Evolutionary conservation across 2,797 vertebrate genomes (phyloP), one percentile per base, ranked within the genome.

Genomic region (Podargus strigoides): DNA sequence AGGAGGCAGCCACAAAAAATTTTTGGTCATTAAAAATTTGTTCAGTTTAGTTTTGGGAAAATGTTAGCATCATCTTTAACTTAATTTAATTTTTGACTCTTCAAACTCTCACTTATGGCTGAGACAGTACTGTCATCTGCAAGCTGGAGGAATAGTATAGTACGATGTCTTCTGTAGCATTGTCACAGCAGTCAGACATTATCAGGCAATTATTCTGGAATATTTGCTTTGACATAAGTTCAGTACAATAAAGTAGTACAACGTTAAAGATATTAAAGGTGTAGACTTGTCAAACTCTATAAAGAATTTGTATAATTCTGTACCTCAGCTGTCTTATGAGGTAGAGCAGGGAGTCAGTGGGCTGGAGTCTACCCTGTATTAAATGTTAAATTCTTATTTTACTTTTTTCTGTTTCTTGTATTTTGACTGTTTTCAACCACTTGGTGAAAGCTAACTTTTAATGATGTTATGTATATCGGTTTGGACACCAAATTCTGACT

Each of bases 201-300:
- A 95, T 85, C 89, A 88, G 69, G 49, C 85, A 93, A 52, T 93
- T 96, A 91, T 91, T 90, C 76, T 55, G 67, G 66, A 88, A 84
- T 87, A 90, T 91, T 81, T 94, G 41, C 66, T 85, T 87, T 91
- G 74, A 81, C 64, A 0, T 64, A 69, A 89, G 72, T 88, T 94
- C 92, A 78, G 90, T 59, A 66, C 85, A 92, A 82, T 88, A 63
- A 92, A 88, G 82, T 73, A 81, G 59, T 55, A 64, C 82, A 92
- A 96, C 79, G 90, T 95, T 94, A 95, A 95, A 96, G 74, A n/a
- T 83, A 90, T 93, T 85, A 84, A 36, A 94, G 80, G 69, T 87
- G 92, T 88, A 93, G 74, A 88, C 87, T 94, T 95, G 85, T 96
- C 87, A 96, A 95, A 92, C 32, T 59, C 89, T 52, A 27, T 91